A percentile compares a stretch with the other conserved stretches of the same genome.
phyloP scores from a whole-genome alignment of 2,113 vertebrate genomes.

The Phocoena sinus region DNA sequence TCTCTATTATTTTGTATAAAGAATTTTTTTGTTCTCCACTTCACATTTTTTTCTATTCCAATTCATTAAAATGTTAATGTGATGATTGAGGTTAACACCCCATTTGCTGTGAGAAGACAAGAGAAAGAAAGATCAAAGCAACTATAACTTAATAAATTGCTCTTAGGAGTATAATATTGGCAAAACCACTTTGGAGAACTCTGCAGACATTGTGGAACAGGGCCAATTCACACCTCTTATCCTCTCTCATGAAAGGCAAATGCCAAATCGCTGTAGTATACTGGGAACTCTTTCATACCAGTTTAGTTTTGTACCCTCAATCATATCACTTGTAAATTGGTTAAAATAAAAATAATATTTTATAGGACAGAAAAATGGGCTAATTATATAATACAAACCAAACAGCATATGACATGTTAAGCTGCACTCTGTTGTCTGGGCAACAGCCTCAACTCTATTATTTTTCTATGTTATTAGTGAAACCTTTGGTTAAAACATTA shows the following conservation, averaged over 20 bases:
- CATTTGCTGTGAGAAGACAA: background rate
- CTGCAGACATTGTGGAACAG: background rate
- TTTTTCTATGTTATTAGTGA: background rate
- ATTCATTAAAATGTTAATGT: background rate
- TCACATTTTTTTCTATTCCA: background rate
- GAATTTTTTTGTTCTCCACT: background rate
- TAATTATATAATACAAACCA: background rate
- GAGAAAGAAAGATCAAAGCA: background rate
- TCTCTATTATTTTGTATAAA: background rate
- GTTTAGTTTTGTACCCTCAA: background rate
- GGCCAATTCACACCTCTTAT: fast-evolving
- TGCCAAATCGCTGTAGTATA: background rate
- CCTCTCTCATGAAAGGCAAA: background rate
- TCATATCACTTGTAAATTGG: background rate
- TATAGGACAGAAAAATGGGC: background rate
- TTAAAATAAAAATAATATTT: background rate
- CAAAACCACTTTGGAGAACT: background rate
- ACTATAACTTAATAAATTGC: background rate
- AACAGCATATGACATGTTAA: background rate
- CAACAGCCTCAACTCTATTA: background rate
- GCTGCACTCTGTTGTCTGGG: background rate
- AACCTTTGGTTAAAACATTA: background rate
- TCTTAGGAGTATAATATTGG: background rate
- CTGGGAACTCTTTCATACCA: background rate
- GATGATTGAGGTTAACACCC: background rate